Conservation (phyloP, 2,797 vertebrate species). For the Xiphophorus birchmanni region DNA sequence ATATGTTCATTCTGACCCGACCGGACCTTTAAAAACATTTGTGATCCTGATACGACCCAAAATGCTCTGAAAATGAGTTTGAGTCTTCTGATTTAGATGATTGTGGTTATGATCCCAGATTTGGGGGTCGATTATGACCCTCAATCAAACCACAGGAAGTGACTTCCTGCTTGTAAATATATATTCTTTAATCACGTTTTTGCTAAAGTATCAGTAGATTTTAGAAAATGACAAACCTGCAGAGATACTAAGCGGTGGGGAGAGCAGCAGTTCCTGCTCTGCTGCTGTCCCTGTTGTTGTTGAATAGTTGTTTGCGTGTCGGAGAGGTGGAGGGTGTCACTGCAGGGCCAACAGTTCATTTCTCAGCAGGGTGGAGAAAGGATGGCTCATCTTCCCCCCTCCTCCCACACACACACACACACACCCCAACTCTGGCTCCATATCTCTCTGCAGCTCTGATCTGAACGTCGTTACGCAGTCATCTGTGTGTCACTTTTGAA, state of each 20-base stretch:
- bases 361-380: slow-evolving; percentile 60
- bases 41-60: no score
- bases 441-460: slow-evolving; percentile 8
- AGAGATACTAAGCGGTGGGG: not conserved
- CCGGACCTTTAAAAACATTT: no score
- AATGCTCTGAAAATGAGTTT: no score
- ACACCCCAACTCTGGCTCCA: slow-evolving; percentile 12
- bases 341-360: slow-evolving; percentile 63
- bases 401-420: no score
- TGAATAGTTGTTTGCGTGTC: slow-evolving; percentile 40
- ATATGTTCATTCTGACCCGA: no score
- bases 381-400: slow-evolving; percentile 18
- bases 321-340: slow-evolving; percentile 38
- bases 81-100: not conserved
- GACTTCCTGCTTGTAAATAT: not conserved
- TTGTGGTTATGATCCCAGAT: not conserved
- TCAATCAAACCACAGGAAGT: not conserved
- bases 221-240: not conserved
- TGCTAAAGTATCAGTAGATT: not conserved
- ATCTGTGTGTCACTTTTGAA: not conserved
- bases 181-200: not conserved
- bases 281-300: slow-evolving; percentile 47
- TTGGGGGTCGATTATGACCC: not conserved
- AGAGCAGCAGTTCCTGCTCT: slow-evolving; percentile 7
- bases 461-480: not conserved